These are phyloP conservation scores for Lordiphosa clarofinis DNA, from an alignment of 1,140 invertebrate genomes.

Conservation along the genomic window DNA sequence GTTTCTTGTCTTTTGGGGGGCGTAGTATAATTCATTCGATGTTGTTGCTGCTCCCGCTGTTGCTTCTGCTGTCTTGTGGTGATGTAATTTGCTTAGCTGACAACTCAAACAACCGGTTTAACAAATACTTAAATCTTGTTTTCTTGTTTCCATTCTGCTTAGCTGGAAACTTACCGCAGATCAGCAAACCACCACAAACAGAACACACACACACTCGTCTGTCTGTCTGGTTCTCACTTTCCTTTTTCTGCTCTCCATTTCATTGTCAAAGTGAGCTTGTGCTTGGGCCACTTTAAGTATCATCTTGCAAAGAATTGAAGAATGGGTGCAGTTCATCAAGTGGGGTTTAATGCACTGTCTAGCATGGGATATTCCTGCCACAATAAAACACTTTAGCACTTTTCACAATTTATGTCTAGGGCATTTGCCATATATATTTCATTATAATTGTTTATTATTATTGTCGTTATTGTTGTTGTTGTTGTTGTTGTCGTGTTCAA, in stretches of 20 bases:
- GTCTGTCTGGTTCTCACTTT: slow-evolving; percentile 37
- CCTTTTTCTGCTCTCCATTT: slow-evolving; percentile 36
- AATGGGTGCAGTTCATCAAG: slow-evolving; percentile 40
- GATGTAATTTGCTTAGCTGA: slow-evolving; percentile 64
- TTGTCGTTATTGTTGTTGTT: slow-evolving; percentile 14
- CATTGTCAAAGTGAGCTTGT: slow-evolving; percentile 25
- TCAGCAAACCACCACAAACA: not conserved
- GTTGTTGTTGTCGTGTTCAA: slow-evolving; percentile 39
- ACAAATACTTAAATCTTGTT: slow-evolving; percentile 45
- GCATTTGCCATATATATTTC: slow-evolving; percentile 51
- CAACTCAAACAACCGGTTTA: slow-evolving; percentile 65
- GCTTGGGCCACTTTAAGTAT: slow-evolving; percentile 5
- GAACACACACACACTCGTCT: not conserved
- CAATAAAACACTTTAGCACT: slow-evolving; percentile 23
- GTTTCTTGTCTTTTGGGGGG: slow-evolving; percentile 17
- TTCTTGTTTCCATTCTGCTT: slow-evolving; percentile 45
- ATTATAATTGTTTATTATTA: slow-evolving; percentile 44
- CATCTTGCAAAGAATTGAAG: slow-evolving; percentile 2
- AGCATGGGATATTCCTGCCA: slow-evolving; percentile 12
- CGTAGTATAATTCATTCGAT: slow-evolving; percentile 10
- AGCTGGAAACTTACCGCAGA: slow-evolving; percentile 31
- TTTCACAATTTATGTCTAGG: slow-evolving; percentile 75
- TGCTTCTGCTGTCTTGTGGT: slow-evolving; percentile 37
- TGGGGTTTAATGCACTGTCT: slow-evolving; percentile 51
- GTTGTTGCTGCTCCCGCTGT: slow-evolving; percentile 3